Evolutionary conservation across 2,888 invertebrate genomes (phyloP).

Genomic region (Julus scanicus): DNA sequence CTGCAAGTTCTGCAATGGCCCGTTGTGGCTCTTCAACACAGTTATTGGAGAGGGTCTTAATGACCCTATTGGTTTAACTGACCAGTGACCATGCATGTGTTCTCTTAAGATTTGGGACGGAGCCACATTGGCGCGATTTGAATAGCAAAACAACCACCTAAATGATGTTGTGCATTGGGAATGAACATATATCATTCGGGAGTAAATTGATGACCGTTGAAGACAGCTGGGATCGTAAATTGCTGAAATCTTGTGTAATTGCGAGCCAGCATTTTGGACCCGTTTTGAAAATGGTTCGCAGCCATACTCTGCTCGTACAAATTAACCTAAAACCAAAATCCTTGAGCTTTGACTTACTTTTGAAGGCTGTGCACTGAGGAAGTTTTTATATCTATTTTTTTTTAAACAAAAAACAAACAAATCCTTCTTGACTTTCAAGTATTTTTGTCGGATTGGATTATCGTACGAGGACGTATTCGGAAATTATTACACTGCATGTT

Average conservation of each 20-base stretch:
- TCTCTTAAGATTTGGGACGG: not conserved
- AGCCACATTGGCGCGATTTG: conserved; percentile 34
- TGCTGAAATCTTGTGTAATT: not conserved
- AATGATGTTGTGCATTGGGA: not conserved
- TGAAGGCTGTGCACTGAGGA: not conserved
- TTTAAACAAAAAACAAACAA: not conserved
- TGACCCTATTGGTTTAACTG: not conserved
- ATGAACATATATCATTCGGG: not conserved
- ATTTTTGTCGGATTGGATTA: conserved; percentile 1
- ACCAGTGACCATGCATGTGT: conserved; percentile 20
- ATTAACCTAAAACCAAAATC: not conserved
- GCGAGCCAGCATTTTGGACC: not conserved
- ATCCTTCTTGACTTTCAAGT: conserved; percentile 2
- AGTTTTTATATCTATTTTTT: not conserved
- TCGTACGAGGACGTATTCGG: not conserved
- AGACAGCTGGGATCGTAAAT: conserved; percentile 21
- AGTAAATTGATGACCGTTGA: conserved; percentile 37
- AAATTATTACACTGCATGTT: no score
- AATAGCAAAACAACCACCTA: conserved; percentile 32
- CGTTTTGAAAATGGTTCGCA: not conserved
- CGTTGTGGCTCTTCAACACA: not conserved
- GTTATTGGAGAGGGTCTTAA: not conserved
- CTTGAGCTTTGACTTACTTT: conserved; percentile 43
- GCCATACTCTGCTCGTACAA: not conserved
- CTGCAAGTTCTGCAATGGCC: not conserved